Conservation (phyloP, 1,140 invertebrate genomes). For the Eueides isabella region DNA sequence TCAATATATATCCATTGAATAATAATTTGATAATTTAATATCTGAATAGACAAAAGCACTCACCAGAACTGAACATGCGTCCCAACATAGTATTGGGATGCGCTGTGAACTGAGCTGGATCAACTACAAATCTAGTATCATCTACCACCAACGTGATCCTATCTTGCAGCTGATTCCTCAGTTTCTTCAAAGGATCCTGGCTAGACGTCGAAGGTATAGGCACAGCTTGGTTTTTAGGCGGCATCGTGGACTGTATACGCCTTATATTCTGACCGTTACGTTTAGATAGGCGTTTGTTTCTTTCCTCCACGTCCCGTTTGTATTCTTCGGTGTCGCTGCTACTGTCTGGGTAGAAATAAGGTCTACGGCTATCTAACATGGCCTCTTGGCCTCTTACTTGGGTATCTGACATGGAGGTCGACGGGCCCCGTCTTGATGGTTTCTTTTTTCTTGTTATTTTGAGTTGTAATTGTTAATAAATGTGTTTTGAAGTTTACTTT, state of each 20-base stretch:
- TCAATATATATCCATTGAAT: too few species aligned
- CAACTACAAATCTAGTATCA: slow-evolving; percentile 95
- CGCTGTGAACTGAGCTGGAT: slow-evolving; percentile 94
- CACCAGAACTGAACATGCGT: slow-evolving; percentile 97
- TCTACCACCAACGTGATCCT: slow-evolving; percentile 96
- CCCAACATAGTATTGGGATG: slow-evolving; percentile 97
- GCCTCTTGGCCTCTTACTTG: slow-evolving; percentile 67
- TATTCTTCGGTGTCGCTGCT: slow-evolving; percentile 77
- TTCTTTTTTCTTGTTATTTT: not conserved
- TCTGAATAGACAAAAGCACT: slow-evolving; percentile 34
- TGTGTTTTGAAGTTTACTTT: not conserved
- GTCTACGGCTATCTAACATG: slow-evolving; percentile 67
- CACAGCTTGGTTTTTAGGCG: slow-evolving; percentile 59
- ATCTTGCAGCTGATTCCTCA: slow-evolving; percentile 84
- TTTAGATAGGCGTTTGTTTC: slow-evolving; percentile 71
- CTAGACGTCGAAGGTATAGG: slow-evolving; percentile 65
- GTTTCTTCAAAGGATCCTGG: slow-evolving; percentile 62
- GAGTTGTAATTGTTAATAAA: not conserved
- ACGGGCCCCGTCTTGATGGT: slow-evolving; percentile 43
- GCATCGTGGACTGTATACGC: slow-evolving; percentile 56
- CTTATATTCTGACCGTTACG: slow-evolving; percentile 60
- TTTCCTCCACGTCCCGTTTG: slow-evolving; percentile 64
- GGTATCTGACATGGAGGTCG: slow-evolving; percentile 70
- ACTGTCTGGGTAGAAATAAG: slow-evolving; percentile 72
- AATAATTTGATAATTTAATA: too few species aligned